Base-by-base conservation (phyloP, 2,888 invertebrate species). In the Cephus nigrinus region DNA sequence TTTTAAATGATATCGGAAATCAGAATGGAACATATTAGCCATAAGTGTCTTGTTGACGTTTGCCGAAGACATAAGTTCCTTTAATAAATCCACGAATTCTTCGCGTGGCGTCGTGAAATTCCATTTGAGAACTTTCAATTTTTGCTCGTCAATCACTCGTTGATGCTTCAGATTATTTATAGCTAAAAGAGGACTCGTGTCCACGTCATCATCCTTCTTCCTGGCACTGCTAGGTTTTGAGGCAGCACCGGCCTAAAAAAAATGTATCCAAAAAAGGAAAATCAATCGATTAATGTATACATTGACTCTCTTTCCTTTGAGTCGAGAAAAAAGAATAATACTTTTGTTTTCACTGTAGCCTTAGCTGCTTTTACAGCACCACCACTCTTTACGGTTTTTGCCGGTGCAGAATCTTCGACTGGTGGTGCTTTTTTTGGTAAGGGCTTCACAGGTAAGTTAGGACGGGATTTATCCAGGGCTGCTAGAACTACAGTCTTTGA, bases 1-100 rank as follows among this genome's bases (percentile, higher is more conserved):
- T 93, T 98, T 98, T 74, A 99, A 94, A 90, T 99, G 99, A 92
- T 96, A 97, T 89, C 96, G 95, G 89, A 96, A 99, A 92, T 99
- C 99, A 80, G 94, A 94, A 91, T 99, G 98, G 91, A 99, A 99
- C 96, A 99, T 97, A 88, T 98, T 97, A 1, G 95, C 94, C 88
- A 98, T 95, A 5, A 99, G 93, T 76, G 95, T 95, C 89, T 96
- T 97, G 90, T 98, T 98, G 74, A 98, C 94, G 80, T 96, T 97
- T 0, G 98, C 98, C 34, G 95, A 94, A 0, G 93, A 93, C 98
- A 99, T 98, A 90, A 98, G 97, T 82, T 97, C 97, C 84, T 96
- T 96, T 74, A 99, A 92, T 82, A 98, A 94, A 31, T 98, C 97
- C 23, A 98, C 96, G 92, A 98, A 99, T 89, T 99, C 99, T 86